Evolutionary conservation across 2,888 invertebrate genomes (phyloP).

Genomic region (Apotomis capreana): DNA sequence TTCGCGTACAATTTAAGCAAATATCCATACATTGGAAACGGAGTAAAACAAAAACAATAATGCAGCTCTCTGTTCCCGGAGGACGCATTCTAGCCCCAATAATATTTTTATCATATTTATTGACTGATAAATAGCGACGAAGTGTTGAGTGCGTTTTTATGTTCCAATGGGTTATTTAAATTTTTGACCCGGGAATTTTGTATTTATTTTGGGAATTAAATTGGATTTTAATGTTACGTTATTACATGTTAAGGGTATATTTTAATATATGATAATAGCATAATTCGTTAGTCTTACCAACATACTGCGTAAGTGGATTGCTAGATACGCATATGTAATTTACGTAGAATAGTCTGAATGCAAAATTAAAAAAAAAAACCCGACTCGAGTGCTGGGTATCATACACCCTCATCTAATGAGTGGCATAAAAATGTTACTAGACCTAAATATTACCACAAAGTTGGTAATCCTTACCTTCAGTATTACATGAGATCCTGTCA

Average conservation of each 20-base stretch:
- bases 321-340: no score
- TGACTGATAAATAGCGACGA: constrained; percentile 78
- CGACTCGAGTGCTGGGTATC: no score
- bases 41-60: constrained; percentile 81
- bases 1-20: constrained; percentile 73
- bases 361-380: no score
- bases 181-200: constrained; percentile 45
- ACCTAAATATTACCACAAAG: no score
- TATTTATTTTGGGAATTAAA: not conserved
- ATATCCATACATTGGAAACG: constrained; percentile 69
- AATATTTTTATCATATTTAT: constrained; percentile 83
- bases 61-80: constrained; percentile 63
- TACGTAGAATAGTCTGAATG: no score
- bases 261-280: not conserved
- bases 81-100: constrained; percentile 78
- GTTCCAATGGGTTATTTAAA: constrained; percentile 52
- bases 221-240: not conserved
- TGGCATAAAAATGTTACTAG: no score
- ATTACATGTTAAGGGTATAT: not conserved
- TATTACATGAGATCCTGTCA: no score
- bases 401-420: no score
- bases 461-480: no score
- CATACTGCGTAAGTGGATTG: no score
- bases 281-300: no score
- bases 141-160: constrained; percentile 75